Evolutionary conservation across 2,888 invertebrate genomes (phyloP).

Genomic region (Oscheius myriophilus): DNA sequence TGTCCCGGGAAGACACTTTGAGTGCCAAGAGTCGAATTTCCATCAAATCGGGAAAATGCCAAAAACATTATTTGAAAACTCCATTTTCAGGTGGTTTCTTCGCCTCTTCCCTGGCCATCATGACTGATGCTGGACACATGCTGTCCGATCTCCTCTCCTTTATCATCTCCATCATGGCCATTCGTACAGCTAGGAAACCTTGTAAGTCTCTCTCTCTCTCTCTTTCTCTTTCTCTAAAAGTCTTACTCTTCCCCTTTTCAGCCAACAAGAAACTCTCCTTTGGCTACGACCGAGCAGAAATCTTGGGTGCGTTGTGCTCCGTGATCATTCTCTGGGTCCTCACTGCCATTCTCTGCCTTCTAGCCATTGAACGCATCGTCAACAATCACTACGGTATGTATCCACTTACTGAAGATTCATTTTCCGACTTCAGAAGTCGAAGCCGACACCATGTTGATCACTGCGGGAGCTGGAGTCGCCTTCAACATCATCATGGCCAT

Average conservation of each 20-base stretch:
- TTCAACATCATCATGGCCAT: constrained; percentile 80
- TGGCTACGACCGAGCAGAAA: constrained; percentile 85
- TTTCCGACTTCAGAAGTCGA: constrained; percentile 76
- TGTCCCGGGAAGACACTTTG: too few relatives aligned
- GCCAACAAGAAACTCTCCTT: constrained; percentile 88
- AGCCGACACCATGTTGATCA: constrained; percentile 84
- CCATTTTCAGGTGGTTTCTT: constrained; percentile 68
- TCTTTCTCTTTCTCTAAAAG: background rate
- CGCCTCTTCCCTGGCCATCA: constrained; percentile 82
- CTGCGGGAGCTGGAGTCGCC: constrained; percentile 87
- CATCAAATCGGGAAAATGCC: too few relatives aligned
- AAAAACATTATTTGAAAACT: background rate
- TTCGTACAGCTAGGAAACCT: constrained; percentile 85
- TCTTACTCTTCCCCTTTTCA: constrained; percentile 20
- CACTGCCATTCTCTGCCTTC: constrained; percentile 90
- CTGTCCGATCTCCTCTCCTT: constrained; percentile 96
- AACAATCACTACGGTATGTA: constrained; percentile 74
- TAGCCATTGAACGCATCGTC: constrained; percentile 88
- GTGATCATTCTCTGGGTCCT: constrained; percentile 97
- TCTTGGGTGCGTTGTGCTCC: constrained; percentile 74
- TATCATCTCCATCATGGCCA: constrained; percentile 92
- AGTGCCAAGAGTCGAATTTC: too few relatives aligned
- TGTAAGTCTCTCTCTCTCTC: constrained; percentile 32
- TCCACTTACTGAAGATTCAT: background rate
- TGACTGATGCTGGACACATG: constrained; percentile 90